Conservation (phyloP, 2,113 vertebrate genomes). For the Callospermophilus lateralis region DNA sequence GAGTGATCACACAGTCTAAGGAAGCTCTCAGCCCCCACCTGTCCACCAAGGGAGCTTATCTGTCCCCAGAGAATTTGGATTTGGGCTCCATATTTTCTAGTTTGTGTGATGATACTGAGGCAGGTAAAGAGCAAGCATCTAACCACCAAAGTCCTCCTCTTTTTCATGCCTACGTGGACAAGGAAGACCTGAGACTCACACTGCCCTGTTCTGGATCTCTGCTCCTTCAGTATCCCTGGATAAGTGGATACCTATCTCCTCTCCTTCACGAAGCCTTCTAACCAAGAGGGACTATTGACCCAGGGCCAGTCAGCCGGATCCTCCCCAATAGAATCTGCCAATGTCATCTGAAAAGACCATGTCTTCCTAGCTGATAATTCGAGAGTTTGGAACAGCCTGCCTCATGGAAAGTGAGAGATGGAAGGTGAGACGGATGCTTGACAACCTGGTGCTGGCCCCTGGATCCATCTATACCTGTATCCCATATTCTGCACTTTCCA, state of each 20-base stretch:
- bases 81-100: slow-evolving; percentile 9
- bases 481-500: not conserved
- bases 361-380: not conserved
- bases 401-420: not conserved
- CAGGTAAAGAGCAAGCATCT: not conserved
- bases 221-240: not conserved
- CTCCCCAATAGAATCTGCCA: not conserved
- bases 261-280: not conserved
- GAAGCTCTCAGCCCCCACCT: not conserved
- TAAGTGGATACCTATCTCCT: not conserved
- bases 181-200: not conserved
- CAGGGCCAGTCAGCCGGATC: not conserved
- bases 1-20: not conserved
- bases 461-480: not conserved
- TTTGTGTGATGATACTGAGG: not conserved
- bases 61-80: not conserved
- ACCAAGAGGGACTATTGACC: not conserved
- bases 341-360: not conserved
- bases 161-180: not conserved
- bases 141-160: not conserved
- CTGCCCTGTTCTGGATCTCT: not conserved
- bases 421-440: not conserved
- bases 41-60: not conserved
- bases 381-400: not conserved
- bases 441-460: not conserved